These are phyloP conservation scores for Rattus rattus DNA, from an alignment of 2,113 vertebrate genomes.

Conservation along the genomic window DNA sequence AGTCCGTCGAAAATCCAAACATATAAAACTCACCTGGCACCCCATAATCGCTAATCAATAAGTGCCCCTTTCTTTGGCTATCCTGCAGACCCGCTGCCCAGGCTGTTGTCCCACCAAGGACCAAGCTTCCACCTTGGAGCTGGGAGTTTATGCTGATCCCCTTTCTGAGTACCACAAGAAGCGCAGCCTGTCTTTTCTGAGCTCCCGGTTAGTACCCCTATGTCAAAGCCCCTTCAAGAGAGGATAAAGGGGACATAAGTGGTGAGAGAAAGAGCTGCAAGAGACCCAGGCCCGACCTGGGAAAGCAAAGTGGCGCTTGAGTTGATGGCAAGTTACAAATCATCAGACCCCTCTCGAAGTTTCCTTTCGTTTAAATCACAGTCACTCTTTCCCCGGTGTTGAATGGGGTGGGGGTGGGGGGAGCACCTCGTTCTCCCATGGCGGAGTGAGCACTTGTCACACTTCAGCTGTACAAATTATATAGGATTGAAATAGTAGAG, in stretches of 20 bases:
- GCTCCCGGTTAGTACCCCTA: too few species aligned
- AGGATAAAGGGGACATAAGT: too few species aligned
- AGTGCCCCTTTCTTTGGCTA: neutral
- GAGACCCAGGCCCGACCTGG: rapidly evolving
- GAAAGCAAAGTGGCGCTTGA: neutral
- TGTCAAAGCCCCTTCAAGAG: neutral
- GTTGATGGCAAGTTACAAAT: neutral
- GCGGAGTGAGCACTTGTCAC: conserved; percentile 54
- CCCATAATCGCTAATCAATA: neutral
- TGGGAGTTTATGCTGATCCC: neutral
- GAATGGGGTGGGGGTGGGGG: neutral
- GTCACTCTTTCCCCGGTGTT: conserved; percentile 8
- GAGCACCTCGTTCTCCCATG: conserved; percentile 26
- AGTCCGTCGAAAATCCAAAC: neutral
- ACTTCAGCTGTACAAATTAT: conserved; percentile 75
- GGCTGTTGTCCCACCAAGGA: neutral
- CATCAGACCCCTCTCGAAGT: neutral
- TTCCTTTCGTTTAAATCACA: neutral
- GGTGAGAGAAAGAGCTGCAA: rapidly evolving
- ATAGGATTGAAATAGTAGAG: conserved; percentile 74
- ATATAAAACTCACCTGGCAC: neutral
- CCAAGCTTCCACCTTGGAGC: neutral
- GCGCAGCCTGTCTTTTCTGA: too few species aligned
- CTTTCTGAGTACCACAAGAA: neutral
- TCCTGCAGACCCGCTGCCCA: neutral